These are phyloP conservation scores for Hyles vespertilio DNA, from an alignment of 1,140 invertebrate species.

Conservation along the genomic window DNA sequence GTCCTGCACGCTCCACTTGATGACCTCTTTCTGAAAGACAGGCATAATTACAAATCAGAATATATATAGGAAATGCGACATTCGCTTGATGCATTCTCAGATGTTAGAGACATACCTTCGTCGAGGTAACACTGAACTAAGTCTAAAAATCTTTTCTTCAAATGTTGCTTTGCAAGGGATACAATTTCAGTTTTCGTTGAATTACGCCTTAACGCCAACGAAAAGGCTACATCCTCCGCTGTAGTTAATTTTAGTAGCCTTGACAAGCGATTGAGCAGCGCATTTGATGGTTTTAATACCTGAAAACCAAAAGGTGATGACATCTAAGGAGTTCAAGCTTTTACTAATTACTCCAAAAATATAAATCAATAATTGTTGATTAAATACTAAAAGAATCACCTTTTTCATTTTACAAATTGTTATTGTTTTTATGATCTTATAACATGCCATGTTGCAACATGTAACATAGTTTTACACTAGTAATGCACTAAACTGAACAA, in stretches of 20 bases:
- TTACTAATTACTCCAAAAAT: too few relatives aligned
- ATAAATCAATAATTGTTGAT: too few relatives aligned
- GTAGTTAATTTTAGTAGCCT: slow-evolving; percentile 89
- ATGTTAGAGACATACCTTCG: slow-evolving; percentile 61
- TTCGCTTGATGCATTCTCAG: background rate
- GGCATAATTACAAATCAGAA: too few relatives aligned
- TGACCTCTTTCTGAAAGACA: slow-evolving; percentile 75
- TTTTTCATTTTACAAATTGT: too few relatives aligned
- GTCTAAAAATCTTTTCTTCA: slow-evolving; percentile 89
- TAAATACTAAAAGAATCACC: too few relatives aligned
- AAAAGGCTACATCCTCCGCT: slow-evolving; percentile 93
- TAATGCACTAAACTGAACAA: too few relatives aligned
- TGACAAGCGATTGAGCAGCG: slow-evolving; percentile 88
- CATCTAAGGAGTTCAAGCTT: too few relatives aligned
- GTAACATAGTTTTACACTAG: too few relatives aligned
- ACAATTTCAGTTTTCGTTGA: slow-evolving; percentile 86
- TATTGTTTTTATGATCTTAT: too few relatives aligned
- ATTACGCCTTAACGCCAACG: slow-evolving; percentile 86
- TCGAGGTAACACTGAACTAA: slow-evolving; percentile 90
- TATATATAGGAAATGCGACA: too few relatives aligned
- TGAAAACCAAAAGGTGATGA: slow-evolving; percentile 60
- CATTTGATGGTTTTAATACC: slow-evolving; percentile 84
- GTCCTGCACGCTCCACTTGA: slow-evolving; percentile 83
- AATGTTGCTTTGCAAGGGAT: slow-evolving; percentile 83
- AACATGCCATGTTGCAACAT: too few relatives aligned